Base-by-base conservation (phyloP, 35 echinoderm and acorn worm genomes). In the Holothuria glaberrima region DNA sequence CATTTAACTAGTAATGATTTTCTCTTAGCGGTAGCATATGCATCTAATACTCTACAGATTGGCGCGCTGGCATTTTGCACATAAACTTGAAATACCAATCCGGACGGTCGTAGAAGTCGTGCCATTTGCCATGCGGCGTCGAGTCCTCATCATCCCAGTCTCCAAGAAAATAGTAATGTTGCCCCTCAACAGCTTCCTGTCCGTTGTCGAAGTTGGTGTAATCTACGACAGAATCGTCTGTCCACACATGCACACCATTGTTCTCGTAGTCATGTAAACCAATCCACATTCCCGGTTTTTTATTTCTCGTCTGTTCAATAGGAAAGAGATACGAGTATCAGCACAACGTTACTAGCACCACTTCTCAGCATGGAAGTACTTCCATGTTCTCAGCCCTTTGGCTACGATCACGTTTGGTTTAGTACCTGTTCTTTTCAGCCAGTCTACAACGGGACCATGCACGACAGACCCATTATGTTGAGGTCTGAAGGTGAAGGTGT, bases 41-140 rank as follows among this genome's bases (percentile, higher is more conserved):
- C 36, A 7, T 7, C 2, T 41, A 41, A 2, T 41, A 7, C 36
- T 41, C 2, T 2, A 41, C 7, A 7, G 50, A 54, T 54, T 2
- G 50, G 9, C 12, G 50, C 1, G 9, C 22, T 0, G 79, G 12
- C 79, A 82, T 82, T 82, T 82, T 82, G 48, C 79, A 82, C 22
- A 82, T 82, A 9, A 82, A 82, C 79, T 82, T 56, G 48, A 82
- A 82, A 29, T 82, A 57, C 79, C 79, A 82, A 21, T 25, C 46
- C 26, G 20, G 25, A 27, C 48, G 48, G 50, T 82, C 79, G 0
- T 27, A 9, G 4, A 82, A 22, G 48, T 82, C 79, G 48, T 82
- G 79, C 79, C 79, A 82, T 33, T 60, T 58, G 0, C 79, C 79
- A 56, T 59, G 79, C 14, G 66, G 66, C 9, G 66, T 69, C 9